Base-by-base conservation (phyloP, 2,113 vertebrate species). In the Cheilinus undulatus region DNA sequence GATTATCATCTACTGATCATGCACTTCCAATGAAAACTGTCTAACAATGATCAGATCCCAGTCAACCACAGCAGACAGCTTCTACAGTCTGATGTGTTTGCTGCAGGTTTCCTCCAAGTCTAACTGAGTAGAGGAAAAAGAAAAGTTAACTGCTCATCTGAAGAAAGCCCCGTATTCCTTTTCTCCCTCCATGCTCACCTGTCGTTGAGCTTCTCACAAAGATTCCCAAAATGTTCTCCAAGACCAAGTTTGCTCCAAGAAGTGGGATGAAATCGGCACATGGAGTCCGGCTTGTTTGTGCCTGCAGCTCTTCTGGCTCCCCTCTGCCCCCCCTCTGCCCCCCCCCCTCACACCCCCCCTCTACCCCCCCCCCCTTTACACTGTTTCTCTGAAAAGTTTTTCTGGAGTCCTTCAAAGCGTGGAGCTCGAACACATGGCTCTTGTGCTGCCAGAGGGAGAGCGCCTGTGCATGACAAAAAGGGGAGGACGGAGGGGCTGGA, bases 381-480 rank as follows among this genome's bases (percentile, higher is more conserved):
- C 59, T 10, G 36, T 72, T 77, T 72, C 76, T 83, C 79, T 78
- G 76, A 87, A 59, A 89, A 85, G 66, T 86, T 90, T 85, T 87
- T 59, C 56, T 77, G 61, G 66, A 90, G 77, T 49, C 62, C 79
- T 89, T 89, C 88, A 92, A 91, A 92, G 87, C 73, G 71, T 73
- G 83, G 83, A 88, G 86, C 88, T 86, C 73, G 87, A 91, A 92
- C 85, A 91, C 88, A 90, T 82, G 88, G 76, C 84, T 86, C 78
- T 89, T 86, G 87, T 91, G 90, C 88, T 89, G 89, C 90, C 89
- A 90, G 84, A 84, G 80, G 46, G 88, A 76, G 85, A 91, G 88
- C 23, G 87, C 72, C 86, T 86, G 84, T 92, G 94, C 92, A 94
- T 93, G 91, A 92, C 91, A 94, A 93, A 92, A 88, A 92, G 89